A percentile compares a stretch with the other conserved stretches of the same genome.
Conservation (phyloP, 2,888 invertebrate genomes). For the Euplexia lucipara region DNA sequence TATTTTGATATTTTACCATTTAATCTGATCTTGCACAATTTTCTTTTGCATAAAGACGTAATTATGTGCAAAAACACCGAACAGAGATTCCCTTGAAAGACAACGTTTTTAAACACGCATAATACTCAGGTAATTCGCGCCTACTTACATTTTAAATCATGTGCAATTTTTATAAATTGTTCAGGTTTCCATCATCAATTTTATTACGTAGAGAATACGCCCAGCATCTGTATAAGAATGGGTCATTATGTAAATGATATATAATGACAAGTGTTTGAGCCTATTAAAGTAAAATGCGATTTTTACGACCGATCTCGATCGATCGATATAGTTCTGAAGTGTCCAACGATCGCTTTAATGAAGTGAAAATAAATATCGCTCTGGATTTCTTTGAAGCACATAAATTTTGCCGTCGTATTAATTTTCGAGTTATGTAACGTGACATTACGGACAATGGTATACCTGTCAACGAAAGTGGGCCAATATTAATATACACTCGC, state of each 20-base stretch:
- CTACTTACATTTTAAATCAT: conserved; percentile 74
- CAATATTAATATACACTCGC: conserved; percentile 65
- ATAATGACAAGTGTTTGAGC: conserved; percentile 72
- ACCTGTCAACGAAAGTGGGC: conserved; percentile 70
- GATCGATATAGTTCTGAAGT: conserved; percentile 52
- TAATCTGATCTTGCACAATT: conserved; percentile 63
- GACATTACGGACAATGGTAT: conserved; percentile 66
- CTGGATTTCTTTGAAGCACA: conserved; percentile 21
- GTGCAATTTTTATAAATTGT: conserved; percentile 67
- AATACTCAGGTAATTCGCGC: conserved; percentile 71
- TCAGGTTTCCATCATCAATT: conserved; percentile 67
- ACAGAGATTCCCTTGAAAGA: conserved; percentile 69
- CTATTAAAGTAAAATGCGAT: conserved; percentile 56
- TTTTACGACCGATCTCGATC: conserved; percentile 48
- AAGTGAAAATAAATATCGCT: conserved; percentile 35
- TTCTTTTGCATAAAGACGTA: conserved; percentile 63
- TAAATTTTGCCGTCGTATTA: conserved; percentile 37
- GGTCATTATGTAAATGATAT: conserved; percentile 77
- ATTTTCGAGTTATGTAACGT: conserved; percentile 49
- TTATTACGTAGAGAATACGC: conserved; percentile 68
- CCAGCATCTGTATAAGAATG: conserved; percentile 74
- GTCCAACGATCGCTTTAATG: conserved; percentile 37
- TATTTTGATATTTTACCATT: conserved; percentile 43
- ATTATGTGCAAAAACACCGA: conserved; percentile 62
- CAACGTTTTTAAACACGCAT: conserved; percentile 59